Conservation (phyloP, 1,140 invertebrate genomes). For the Panulirus ornatus region DNA sequence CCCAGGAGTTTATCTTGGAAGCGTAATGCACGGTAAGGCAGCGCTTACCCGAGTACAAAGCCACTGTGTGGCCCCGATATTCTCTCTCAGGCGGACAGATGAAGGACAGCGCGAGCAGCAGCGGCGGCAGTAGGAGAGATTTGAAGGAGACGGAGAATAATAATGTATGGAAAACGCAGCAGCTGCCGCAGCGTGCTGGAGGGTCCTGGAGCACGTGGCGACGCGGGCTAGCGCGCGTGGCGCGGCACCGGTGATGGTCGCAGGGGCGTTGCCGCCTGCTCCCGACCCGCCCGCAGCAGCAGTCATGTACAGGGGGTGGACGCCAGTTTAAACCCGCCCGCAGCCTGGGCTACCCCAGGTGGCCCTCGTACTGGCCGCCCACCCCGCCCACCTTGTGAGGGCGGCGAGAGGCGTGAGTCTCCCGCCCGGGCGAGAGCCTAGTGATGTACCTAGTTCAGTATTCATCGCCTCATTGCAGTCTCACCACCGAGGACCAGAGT, state of each 20-base stretch:
- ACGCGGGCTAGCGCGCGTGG: conserved; percentile 28
- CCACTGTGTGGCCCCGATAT: conserved; percentile 70
- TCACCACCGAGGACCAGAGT: conserved; percentile 68
- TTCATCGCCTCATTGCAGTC: conserved; percentile 69
- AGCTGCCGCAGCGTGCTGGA: conserved; percentile 43
- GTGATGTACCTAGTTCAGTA: conserved; percentile 70
- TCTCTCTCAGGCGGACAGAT: conserved; percentile 74
- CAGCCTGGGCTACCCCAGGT: conserved; percentile 23
- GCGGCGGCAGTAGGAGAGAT: conserved; percentile 39
- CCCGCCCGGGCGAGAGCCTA: conserved; percentile 59
- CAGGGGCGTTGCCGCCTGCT: conserved; percentile 57
- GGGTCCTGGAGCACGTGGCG: conserved; percentile 66
- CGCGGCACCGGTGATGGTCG: conserved; percentile 48
- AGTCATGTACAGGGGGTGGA: conserved; percentile 62
- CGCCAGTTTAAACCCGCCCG: conserved; percentile 68
- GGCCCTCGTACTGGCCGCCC: conserved; percentile 49
- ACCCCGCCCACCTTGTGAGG: conserved; percentile 66
- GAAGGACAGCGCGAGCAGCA: conserved; percentile 56
- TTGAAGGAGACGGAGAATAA: neutral
- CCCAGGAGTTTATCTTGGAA: conserved; percentile 76
- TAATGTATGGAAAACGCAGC: neutral
- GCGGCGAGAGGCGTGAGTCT: conserved; percentile 30
- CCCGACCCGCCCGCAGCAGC: conserved; percentile 64
- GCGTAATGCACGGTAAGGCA: conserved; percentile 64
- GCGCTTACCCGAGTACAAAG: conserved; percentile 64